Base-by-base conservation (phyloP, 2,888 invertebrate genomes). In the Rambutsinella grinnellia region DNA sequence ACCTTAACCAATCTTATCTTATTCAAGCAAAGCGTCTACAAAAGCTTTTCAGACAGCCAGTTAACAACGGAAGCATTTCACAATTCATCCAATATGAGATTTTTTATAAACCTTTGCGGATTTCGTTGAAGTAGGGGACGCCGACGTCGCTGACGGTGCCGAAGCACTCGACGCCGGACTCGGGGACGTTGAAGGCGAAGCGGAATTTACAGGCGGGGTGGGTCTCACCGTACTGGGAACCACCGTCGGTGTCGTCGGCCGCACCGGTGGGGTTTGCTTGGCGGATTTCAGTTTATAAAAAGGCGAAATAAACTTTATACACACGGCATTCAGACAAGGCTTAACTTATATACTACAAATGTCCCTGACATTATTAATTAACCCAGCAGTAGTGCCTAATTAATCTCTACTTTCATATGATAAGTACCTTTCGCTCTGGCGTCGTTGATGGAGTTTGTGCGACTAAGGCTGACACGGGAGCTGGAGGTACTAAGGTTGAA, bases 401-500 rank as follows among this genome's bases (percentile, higher is more conserved):
- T 13, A 36, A 36, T 36, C 13, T 36, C 36, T 36, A 8, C 13
- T 36, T 69, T 66, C n/a, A 49, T 17, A n/a, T 51, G 24, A 63
- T 19, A 53, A 26, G 27, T 68, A 60, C 62, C 68, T 66, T 78
- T 84, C 84, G 58, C 84, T 69, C 62, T 27, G 68, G 46, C 24
- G 74, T 61, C 5, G 66, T 66, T 19, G 74, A 54, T 28, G 74
- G 67, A 28, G 66, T 74, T 76, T 84, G 85, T 56, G 83, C 84
- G 69, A 83, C 83, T 82, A 84, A 81, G 78, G 84, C 81, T 69
- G 84, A 81, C 36, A 85, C 79, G 3, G 80, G 76, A 49, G 79
- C 77, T 47, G 84, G 84, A 72, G 89, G 88, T 83, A 89, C 87
- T 51, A 92, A 90, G 60, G 92, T 90, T 78, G 90, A 91, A 79